phyloP scores from a whole-genome alignment of 2,888 invertebrate genomes.

The Nycteola revayana region DNA sequence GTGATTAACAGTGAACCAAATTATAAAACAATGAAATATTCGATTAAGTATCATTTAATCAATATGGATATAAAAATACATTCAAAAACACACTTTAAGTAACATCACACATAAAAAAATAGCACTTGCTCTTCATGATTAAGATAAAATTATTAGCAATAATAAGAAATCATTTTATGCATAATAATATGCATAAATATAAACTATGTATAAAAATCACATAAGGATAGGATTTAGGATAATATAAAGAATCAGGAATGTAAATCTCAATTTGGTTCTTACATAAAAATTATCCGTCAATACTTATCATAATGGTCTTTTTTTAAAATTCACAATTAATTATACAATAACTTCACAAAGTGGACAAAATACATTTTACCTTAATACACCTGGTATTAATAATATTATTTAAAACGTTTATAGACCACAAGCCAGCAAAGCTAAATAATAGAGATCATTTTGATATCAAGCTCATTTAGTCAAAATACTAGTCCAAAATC shows the following conservation, averaged over 20 bases:
- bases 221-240: no score
- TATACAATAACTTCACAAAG: no score
- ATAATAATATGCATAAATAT: no score
- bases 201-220: constrained; percentile 24
- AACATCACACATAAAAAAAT: constrained; percentile 46
- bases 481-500: constrained; percentile 27
- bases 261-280: constrained; percentile 50
- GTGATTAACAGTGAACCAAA: no score
- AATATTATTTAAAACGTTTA: no score
- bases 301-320: no score
- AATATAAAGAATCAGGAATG: constrained; percentile 54
- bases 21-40: no score
- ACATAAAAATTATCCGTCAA: no score
- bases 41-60: constrained; percentile 42
- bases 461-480: constrained; percentile 20
- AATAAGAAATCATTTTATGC: constrained; percentile 20
- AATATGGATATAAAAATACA: constrained; percentile 58
- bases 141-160: constrained; percentile 10
- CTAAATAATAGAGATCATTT: constrained; percentile 46
- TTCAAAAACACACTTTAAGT: constrained; percentile 44
- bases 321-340: no score
- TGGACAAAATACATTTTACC: no score
- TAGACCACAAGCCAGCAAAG: no score
- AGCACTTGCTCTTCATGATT: constrained; percentile 27
- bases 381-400: no score